Evolutionary conservation across 1,140 invertebrate genomes (phyloP).

Genomic region (Zophobas atratus): DNA sequence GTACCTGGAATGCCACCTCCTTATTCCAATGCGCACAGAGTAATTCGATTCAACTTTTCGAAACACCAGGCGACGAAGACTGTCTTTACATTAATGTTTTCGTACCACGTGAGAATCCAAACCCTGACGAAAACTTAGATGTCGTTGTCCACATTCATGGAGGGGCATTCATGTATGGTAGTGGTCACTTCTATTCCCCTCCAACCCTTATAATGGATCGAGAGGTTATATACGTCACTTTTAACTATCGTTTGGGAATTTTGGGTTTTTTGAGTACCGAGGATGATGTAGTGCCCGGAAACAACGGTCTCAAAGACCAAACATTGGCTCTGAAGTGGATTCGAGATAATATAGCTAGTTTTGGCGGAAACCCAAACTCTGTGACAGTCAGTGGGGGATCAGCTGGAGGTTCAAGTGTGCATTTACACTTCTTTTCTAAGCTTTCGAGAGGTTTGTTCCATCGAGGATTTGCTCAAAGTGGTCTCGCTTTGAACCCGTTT

Average conservation of each 20-base stretch:
- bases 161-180: constrained; percentile 74
- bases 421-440: too few species aligned
- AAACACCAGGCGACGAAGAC: constrained; percentile 69
- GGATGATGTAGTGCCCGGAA: constrained; percentile 5
- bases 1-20: constrained; percentile 45
- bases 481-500: constrained; percentile 82
- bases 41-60: background rate
- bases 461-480: constrained; percentile 84
- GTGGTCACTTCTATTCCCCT: constrained; percentile 68
- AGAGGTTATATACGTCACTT: constrained; percentile 72
- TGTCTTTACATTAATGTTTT: constrained; percentile 72
- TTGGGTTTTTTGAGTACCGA: constrained; percentile 51
- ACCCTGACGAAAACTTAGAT: constrained; percentile 65
- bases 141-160: constrained; percentile 76
- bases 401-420: too few species aligned
- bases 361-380: too few species aligned
- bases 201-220: constrained; percentile 73
- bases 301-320: constrained; percentile 72
- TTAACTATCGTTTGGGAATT: too few species aligned
- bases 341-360: too few species aligned
- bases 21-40: constrained; percentile 42
- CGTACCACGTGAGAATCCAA: constrained; percentile 62
- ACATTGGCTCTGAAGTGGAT: too few species aligned
- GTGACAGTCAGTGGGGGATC: too few species aligned
- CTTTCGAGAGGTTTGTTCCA: too few species aligned